Base-by-base conservation (phyloP, 1,140 invertebrate genomes). In the Trichonephila inaurata region DNA sequence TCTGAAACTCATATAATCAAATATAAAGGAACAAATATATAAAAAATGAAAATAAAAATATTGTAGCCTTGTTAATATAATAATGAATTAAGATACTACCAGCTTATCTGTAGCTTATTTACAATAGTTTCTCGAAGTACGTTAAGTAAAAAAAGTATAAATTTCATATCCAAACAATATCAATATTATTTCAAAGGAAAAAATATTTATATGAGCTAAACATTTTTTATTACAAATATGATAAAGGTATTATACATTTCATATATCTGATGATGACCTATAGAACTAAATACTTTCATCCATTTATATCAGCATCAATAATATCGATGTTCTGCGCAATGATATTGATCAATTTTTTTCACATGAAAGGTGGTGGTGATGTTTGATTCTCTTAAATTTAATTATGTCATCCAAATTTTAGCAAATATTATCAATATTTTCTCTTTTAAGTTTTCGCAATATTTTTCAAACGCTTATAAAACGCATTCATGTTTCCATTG, bases 251-350 rank as follows among this genome's bases (percentile, higher is more conserved):
- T 14, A 72, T 7, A 64, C 40, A 7, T 60, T 62, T 44, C 33
- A 18, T n/a, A 6, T 66, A 24, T 18, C 72, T 64, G 81, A 66
- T 77, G 77, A 83, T 91, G 90, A 91, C 77, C 90, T 51, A 91
- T 64, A 83, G 33, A 66, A 91, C 19, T 83, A 64, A 91, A 91
- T 91, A 60, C 90, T 58, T 40, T 51, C 61, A 91, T 83, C 72
- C 90, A 83, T 91, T 83, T 64, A n/a, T 51, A 51, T 33, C 72
- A 58, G 28, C n/a, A 77, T 24, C 14, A 60, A 19, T 16, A 21
- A 28, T 24, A 60, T 33, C 51, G 60, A n/a, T n/a, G n/a, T n/a
- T n/a, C n/a, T n/a, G n/a, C n/a, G 61, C 19, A 83, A 91, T 64
- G 58, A 3, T 83, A 91, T 91, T 81, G 90, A 91, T 85, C 85